Conservation (phyloP, 2,113 vertebrate species). For the Erpornis zantholeuca region DNA sequence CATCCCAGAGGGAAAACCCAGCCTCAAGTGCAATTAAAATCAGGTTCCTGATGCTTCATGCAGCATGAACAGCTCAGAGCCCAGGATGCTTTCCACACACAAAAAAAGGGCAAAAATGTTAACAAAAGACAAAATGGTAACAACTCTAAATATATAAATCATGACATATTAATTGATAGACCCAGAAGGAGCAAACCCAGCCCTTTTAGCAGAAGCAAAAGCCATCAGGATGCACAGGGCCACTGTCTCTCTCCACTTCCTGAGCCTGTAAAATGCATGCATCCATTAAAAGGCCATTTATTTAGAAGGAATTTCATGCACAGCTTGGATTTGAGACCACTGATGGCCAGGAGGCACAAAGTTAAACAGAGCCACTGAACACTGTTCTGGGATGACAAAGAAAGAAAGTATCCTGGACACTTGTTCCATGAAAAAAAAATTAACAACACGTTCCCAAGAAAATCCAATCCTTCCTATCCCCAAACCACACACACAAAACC, state of each 20-base stretch:
- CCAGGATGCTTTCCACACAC: neutral
- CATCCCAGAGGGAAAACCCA: neutral
- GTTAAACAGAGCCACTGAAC: neutral
- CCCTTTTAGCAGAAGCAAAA: neutral
- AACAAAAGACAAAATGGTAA: neutral
- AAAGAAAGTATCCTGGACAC: neutral
- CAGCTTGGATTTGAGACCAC: neutral
- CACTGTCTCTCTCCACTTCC: neutral
- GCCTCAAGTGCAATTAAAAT: neutral
- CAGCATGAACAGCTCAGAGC: neutral
- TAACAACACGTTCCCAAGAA: neutral
- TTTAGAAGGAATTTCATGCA: neutral
- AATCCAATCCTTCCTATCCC: neutral
- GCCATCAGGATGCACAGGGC: neutral
- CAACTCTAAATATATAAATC: neutral
- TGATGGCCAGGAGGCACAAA: neutral
- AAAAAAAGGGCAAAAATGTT: neutral
- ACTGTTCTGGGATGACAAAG: neutral
- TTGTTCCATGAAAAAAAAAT: neutral
- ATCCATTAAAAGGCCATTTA: neutral
- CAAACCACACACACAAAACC: neutral
- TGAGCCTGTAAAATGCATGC: neutral
- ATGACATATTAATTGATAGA: neutral
- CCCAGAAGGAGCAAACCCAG: neutral
- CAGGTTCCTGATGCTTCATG: accelerated